Base-by-base conservation (phyloP, 2,888 invertebrate genomes). In the Drosophila fungiperda region DNA sequence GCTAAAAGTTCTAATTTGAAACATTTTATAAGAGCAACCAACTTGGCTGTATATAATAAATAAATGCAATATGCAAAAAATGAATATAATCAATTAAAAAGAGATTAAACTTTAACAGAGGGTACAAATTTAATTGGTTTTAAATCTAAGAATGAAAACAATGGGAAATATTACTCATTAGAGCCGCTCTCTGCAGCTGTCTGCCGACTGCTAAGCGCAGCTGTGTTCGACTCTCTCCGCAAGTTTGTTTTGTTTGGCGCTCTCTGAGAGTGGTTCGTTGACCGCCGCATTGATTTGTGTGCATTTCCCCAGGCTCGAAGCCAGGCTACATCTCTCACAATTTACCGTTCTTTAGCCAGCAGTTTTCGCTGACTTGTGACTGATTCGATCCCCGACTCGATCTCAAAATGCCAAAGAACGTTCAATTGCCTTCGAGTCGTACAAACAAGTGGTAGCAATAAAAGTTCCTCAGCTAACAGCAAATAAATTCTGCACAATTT, bases 361-460 rank as follows among this genome's bases (percentile, higher is more conserved):
- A 71, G 63, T 60, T 75, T 70, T 61, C 48, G 76, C 63, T 62
- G 20, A 32, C 52, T 32, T 52, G 42, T 49, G 57, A 54, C 15
- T 12, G 26, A n/a, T 8, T 50, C 58, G 58, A 66, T 61, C 54
- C 29, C 48, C 54, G 45, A 3, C 50, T 38, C 15, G 36, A 49
- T 35, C 61, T 38, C 8, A 29, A 52, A 57, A 33, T 38, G 2
- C 26, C 32, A 33, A 9, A 23, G 53, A 70, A 59, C 85, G 59
- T 88, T 90, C 80, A 90, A 80, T 87, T 82, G 82, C 82, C 72
- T 75, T 76, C 50, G 61, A 76, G 84, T 73, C 75, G 64, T 73
- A 57, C 72, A 75, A 88, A 55, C 68, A 78, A 89, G 83, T 85
- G 90, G 83, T 77, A 82, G 83, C 73, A 78, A 35, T 36, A 68